Evolutionary conservation across 2,113 vertebrate species (phyloP).

Genomic region (Rhinopomastus cyanomelas): DNA sequence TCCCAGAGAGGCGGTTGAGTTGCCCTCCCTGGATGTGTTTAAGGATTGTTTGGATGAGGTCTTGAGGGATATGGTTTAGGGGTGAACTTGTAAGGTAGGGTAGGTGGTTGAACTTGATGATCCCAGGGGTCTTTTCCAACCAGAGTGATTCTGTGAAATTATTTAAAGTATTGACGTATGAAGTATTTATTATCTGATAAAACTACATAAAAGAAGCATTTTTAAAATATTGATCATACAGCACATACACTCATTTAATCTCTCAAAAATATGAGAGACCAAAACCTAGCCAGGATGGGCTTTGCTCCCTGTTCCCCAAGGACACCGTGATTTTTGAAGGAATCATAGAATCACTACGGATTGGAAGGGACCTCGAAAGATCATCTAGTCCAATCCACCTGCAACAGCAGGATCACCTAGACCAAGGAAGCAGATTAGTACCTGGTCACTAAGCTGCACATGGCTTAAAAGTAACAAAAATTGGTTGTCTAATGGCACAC

Average conservation of each 20-base stretch:
- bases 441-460: background rate
- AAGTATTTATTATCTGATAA: constrained; percentile 3
- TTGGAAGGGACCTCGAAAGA: too few species aligned
- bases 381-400: too few species aligned
- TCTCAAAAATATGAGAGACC: background rate
- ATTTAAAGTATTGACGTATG: background rate
- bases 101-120: too few species aligned
- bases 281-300: rapidly evolving
- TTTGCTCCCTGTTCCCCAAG: background rate
- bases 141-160: too few species aligned
- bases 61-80: too few species aligned
- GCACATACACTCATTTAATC: background rate
- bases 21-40: too few species aligned
- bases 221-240: background rate
- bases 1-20: too few species aligned
- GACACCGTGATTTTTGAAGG: rapidly evolving
- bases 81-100: too few species aligned
- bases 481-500: background rate
- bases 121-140: too few species aligned
- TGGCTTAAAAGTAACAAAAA: background rate
- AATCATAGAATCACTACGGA: too few species aligned
- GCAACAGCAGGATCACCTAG: too few species aligned
- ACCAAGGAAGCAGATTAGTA: background rate
- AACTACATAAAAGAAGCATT: background rate
- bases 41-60: too few species aligned